phyloP scores from a whole-genome alignment of 2,888 invertebrate genomes.

The Phytoseiulus persimilis region DNA sequence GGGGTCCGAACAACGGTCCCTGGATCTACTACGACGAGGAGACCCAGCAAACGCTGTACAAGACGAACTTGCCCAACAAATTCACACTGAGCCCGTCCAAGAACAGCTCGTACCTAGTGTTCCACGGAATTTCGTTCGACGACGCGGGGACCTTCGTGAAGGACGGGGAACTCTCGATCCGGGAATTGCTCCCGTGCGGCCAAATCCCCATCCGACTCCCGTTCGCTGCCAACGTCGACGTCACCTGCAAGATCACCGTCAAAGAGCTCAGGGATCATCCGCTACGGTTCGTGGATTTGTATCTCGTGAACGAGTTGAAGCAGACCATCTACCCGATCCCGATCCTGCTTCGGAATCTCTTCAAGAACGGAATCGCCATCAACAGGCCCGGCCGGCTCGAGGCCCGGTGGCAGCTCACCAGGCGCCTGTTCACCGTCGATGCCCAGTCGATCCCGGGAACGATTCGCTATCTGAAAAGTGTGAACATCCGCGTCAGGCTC shows the following conservation, averaged over 20 bases:
- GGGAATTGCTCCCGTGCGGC: constrained; percentile 22
- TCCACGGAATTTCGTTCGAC: constrained; percentile 23
- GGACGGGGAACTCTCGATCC: neutral
- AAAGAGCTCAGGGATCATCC: constrained; percentile 8
- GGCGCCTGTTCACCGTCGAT: constrained; percentile 58
- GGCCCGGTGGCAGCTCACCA: constrained; percentile 59
- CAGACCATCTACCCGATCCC: constrained; percentile 57
- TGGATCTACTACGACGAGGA: constrained; percentile 36
- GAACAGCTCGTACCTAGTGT: constrained; percentile 22
- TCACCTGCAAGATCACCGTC: constrained; percentile 12
- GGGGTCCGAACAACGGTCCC: constrained; percentile 9
- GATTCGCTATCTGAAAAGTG: constrained; percentile 48
- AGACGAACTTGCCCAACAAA: constrained; percentile 21
- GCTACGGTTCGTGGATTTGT: constrained; percentile 55
- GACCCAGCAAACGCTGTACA: constrained; percentile 22
- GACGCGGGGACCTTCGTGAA: neutral
- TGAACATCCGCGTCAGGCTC: constrained; percentile 35
- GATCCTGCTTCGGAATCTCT: constrained; percentile 55
- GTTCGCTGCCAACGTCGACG: constrained; percentile 25
- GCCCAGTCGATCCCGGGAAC: constrained; percentile 43
- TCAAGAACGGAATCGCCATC: constrained; percentile 50
- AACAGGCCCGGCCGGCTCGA: constrained; percentile 50
- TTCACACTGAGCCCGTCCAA: constrained; percentile 21
- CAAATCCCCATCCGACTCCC: constrained; percentile 14
- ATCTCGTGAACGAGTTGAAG: constrained; percentile 53